Percentiles rank a stretch among this genome's conserved stretches.
Conservation (phyloP, 2,797 vertebrate genomes). For the Chrosomus eos region DNA sequence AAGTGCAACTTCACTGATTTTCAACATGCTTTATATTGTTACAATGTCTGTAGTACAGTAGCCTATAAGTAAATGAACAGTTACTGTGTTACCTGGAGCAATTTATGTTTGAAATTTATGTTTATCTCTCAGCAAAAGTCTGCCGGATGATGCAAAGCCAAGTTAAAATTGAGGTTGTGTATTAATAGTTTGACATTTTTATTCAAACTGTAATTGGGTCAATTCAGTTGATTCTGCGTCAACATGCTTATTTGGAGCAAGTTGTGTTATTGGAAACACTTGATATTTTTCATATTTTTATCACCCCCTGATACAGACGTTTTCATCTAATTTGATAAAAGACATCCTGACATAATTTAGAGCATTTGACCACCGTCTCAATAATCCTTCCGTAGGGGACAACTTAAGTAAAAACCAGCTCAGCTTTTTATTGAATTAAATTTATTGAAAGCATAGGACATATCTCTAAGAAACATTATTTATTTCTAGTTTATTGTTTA, state of each 20-base stretch:
- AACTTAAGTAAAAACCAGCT: background rate
- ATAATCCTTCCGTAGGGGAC: background rate
- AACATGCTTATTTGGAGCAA: background rate
- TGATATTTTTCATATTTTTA: background rate
- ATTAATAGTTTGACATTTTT: background rate
- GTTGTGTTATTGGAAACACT: background rate
- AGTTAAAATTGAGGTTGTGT: background rate
- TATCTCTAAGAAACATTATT: background rate
- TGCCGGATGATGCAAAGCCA: background rate
- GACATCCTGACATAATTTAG: background rate
- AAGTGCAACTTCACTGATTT: background rate
- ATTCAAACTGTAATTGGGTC: background rate
- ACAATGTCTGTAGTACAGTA: background rate
- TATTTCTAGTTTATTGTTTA: background rate
- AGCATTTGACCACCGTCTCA: background rate
- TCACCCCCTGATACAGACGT: background rate
- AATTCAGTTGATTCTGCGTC: background rate
- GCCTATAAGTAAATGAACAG: background rate
- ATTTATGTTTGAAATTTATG: background rate
- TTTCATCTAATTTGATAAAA: conserved; percentile 17
- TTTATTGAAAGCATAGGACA: background rate
- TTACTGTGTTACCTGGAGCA: background rate
- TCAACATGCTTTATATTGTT: background rate
- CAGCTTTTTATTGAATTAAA: background rate
- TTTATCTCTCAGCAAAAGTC: background rate